These are phyloP conservation scores for Zaprionus africanus DNA, from an alignment of 1,140 invertebrate species.

Conservation along the genomic window DNA sequence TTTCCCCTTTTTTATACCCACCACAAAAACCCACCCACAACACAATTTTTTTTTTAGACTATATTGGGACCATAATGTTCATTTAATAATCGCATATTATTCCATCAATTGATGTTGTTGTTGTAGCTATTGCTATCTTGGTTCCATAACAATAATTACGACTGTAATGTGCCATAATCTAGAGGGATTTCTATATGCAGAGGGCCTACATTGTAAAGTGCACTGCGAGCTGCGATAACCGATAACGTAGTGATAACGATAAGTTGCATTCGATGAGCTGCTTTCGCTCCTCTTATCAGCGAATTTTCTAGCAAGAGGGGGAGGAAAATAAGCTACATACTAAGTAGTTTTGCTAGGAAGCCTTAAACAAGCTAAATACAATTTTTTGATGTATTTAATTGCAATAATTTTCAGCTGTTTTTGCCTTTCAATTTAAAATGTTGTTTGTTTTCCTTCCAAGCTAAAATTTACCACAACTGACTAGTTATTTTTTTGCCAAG, in stretches of 20 bases:
- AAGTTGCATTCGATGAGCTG: not conserved
- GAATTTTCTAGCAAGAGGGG: not conserved
- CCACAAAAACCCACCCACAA: no score
- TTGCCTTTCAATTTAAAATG: no score
- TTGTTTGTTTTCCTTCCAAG: not conserved
- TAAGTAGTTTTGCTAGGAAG: no score
- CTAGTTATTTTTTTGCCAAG: no score
- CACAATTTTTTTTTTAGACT: no score
- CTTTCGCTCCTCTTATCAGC: not conserved
- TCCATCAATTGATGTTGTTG: conserved; percentile 7
- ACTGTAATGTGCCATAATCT: conserved; percentile 9
- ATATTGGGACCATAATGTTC: not conserved
- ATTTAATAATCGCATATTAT: conserved; percentile 26
- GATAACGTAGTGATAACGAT: not conserved
- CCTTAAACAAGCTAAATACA: not conserved
- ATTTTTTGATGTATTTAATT: no score
- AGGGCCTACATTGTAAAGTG: no score
- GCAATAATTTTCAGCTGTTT: no score
- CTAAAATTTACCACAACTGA: not conserved
- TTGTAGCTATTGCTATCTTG: conserved; percentile 8
- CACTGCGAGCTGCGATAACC: no score
- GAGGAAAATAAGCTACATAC: no score
- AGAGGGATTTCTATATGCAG: not conserved
- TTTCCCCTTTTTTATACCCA: conserved; percentile 13
- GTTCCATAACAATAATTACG: conserved; percentile 11